These are phyloP conservation scores for Xylota segnis DNA, from an alignment of 2,888 invertebrate genomes.

Conservation along the genomic window DNA sequence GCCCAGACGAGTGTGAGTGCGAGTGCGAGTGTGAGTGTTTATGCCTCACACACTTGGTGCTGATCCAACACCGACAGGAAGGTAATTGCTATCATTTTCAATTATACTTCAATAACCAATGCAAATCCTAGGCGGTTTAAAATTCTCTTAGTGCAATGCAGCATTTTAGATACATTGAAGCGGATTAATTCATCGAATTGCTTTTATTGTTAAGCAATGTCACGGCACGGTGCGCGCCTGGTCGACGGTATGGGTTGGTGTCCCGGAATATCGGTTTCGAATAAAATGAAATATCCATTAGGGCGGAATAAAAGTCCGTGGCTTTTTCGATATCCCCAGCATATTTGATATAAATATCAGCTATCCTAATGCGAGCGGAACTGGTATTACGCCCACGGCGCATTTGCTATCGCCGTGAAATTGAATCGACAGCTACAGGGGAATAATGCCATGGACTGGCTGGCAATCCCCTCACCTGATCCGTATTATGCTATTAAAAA, in stretches of 20 bases:
- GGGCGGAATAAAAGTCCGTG: slow-evolving; percentile 53
- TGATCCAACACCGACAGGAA: slow-evolving; percentile 9
- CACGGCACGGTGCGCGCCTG: slow-evolving; percentile 6
- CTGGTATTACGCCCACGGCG: slow-evolving; percentile 41
- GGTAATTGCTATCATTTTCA: slow-evolving; percentile 55
- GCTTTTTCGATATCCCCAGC: slow-evolving; percentile 49
- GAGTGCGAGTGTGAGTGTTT: too few relatives aligned
- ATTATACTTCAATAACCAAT: slow-evolving; percentile 57
- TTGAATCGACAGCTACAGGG: slow-evolving; percentile 39
- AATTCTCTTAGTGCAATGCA: slow-evolving; percentile 32
- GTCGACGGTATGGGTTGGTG: slow-evolving; percentile 9
- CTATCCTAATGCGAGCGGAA: slow-evolving; percentile 44
- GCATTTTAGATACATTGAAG: slow-evolving; percentile 46
- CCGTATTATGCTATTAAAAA: slow-evolving; percentile 58
- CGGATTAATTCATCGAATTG: slow-evolving; percentile 60
- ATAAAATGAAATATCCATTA: slow-evolving; percentile 72
- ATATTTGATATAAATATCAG: slow-evolving; percentile 59
- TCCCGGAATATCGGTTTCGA: slow-evolving; percentile 27
- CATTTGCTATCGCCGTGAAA: slow-evolving; percentile 54
- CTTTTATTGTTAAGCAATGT: slow-evolving; percentile 43
- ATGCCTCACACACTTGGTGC: neutral
- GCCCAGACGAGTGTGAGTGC: neutral
- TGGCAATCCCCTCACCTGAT: slow-evolving; percentile 36
- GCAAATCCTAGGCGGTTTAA: slow-evolving; percentile 41
- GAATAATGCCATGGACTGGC: slow-evolving; percentile 16